phyloP scores from a whole-genome alignment of 2,888 invertebrate genomes.

The Troilus luridus region DNA sequence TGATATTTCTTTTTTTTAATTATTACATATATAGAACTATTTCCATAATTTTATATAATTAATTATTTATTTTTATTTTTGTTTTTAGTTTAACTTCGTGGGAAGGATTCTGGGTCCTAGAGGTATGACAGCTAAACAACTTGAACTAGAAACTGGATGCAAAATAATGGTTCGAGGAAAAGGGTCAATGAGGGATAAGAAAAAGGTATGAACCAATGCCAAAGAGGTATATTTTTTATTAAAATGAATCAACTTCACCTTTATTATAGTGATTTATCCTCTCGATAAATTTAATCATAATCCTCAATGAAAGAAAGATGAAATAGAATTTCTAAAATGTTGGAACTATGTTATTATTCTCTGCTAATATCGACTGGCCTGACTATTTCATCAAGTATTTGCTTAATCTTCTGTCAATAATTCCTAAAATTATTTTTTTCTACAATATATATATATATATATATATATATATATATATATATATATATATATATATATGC shows the following conservation, averaged over 20 bases:
- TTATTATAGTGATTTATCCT: background rate
- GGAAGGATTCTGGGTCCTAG: conserved; percentile 99
- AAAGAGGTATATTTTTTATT: conserved; percentile 13
- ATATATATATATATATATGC: too few species aligned
- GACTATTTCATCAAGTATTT: background rate
- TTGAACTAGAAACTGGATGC: conserved; percentile 99
- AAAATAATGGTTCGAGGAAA: conserved; percentile 99
- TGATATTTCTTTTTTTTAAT: background rate
- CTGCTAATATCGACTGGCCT: background rate
- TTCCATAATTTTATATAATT: background rate
- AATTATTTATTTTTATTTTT: conserved; percentile 59
- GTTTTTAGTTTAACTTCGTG: conserved; percentile 99
- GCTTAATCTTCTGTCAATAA: background rate
- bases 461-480: too few species aligned
- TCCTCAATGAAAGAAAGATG: background rate
- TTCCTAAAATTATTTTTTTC: background rate
- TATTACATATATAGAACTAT: background rate
- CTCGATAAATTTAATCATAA: background rate
- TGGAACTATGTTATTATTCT: background rate
- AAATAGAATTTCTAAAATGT: background rate
- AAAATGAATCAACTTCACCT: background rate
- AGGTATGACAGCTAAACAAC: conserved; percentile 99
- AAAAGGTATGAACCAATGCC: conserved; percentile 83
- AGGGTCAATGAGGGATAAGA: conserved; percentile 99
- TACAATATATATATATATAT: too few species aligned